phyloP scores from a whole-genome alignment of 2,797 vertebrate species.

The Aratinga solstitialis region DNA sequence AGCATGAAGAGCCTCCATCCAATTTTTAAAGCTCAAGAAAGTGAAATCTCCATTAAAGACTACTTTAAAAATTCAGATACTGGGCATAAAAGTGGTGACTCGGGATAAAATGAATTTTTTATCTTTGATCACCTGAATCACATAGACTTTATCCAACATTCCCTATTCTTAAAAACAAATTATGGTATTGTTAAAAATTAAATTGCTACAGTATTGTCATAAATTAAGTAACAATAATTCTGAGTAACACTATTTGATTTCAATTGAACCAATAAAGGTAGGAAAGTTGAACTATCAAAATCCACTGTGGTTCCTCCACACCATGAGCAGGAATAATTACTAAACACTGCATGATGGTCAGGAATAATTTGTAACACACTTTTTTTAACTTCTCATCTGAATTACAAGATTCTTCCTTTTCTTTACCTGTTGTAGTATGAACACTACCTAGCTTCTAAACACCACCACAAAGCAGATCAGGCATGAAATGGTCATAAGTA shows the following conservation, averaged over 20 bases:
- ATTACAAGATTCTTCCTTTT: constrained; percentile 53
- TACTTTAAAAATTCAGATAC: background rate
- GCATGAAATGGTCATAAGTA: constrained; percentile 93
- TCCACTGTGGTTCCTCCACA: background rate
- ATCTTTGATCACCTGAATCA: background rate
- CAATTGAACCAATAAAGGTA: constrained; percentile 12
- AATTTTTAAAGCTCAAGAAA: background rate
- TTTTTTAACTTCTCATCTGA: constrained; percentile 30
- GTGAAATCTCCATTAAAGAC: constrained; percentile 3
- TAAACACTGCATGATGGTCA: background rate
- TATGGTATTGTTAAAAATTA: background rate
- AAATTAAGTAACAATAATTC: constrained; percentile 36
- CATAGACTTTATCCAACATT: background rate
- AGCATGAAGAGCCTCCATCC: background rate
- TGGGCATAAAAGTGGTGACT: background rate
- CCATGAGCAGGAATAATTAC: background rate
- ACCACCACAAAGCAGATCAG: constrained; percentile 82
- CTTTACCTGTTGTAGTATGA: constrained; percentile 79
- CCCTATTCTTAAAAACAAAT: background rate
- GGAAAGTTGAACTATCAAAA: constrained; percentile 41
- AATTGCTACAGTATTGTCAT: background rate
- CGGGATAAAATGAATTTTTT: background rate
- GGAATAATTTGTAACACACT: background rate
- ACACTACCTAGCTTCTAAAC: constrained; percentile 78
- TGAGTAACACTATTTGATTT: background rate